Percentiles rank a stretch among this genome's conserved stretches.
Evolutionary conservation across 2,113 vertebrate species (phyloP).

Genomic region (Erythrocercus mccallii): DNA sequence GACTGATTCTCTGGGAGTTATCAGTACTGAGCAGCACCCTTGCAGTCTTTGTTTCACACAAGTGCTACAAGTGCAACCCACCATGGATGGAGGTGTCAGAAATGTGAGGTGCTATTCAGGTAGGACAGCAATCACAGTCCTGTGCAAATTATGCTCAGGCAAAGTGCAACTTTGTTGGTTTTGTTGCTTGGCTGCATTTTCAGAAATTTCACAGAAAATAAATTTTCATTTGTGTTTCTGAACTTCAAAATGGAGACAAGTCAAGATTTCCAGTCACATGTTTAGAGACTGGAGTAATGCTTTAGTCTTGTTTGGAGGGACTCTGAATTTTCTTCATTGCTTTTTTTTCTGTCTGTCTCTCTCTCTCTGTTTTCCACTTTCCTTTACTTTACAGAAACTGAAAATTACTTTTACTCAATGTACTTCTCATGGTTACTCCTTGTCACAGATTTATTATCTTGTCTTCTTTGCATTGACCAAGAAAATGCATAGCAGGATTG

Average conservation of each 20-base stretch:
- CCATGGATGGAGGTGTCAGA: background rate
- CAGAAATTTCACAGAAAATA: slow-evolving; percentile 9
- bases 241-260: background rate
- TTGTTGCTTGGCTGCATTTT: background rate
- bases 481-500: background rate
- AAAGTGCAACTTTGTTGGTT: background rate
- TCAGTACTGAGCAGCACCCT: background rate
- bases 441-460: background rate
- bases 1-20: background rate
- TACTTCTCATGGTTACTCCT: background rate
- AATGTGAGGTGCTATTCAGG: background rate
- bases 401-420: background rate
- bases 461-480: background rate
- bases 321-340: background rate
- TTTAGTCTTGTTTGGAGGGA: background rate
- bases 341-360: background rate
- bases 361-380: background rate
- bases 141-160: background rate
- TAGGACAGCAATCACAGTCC: background rate
- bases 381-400: background rate
- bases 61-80: background rate
- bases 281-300: background rate
- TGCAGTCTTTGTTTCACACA: background rate
- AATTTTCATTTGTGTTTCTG: background rate
- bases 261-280: background rate